Conservation (phyloP, 2,113 vertebrate species). For the Sigmodon hispidus region DNA sequence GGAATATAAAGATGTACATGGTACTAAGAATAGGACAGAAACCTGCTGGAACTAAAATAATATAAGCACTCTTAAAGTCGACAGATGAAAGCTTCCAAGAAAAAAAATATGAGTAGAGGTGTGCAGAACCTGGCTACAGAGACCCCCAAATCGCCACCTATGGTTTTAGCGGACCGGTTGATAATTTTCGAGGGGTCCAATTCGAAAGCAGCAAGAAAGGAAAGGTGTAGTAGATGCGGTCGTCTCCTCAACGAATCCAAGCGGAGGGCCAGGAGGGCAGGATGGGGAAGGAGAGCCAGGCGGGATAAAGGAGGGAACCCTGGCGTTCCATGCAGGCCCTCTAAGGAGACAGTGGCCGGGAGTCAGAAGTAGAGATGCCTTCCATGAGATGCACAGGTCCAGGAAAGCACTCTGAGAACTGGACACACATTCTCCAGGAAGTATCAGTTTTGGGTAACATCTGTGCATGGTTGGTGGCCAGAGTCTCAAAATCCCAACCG, state of each 20-base stretch:
- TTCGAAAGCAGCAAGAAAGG: conserved; percentile 30
- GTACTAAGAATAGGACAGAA: conserved; percentile 76
- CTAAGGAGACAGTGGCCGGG: neutral
- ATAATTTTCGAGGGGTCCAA: neutral
- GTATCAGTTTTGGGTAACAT: neutral
- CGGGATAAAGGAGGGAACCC: neutral
- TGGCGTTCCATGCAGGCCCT: neutral
- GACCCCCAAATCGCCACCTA: neutral
- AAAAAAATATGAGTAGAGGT: conserved; percentile 28
- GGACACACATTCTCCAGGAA: neutral
- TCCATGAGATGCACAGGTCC: neutral
- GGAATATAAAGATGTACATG: conserved; percentile 74
- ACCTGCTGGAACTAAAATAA: conserved; percentile 75
- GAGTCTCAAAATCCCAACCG: neutral
- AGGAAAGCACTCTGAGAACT: neutral
- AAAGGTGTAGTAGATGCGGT: neutral
- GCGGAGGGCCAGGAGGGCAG: neutral
- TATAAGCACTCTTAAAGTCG: conserved; percentile 57
- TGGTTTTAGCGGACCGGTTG: neutral
- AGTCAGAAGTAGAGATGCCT: neutral
- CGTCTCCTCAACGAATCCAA: neutral
- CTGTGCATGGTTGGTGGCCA: neutral
- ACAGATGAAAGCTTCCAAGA: conserved; percentile 72
- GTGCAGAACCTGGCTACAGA: conserved; percentile 7
- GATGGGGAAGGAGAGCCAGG: neutral